Percentiles rank a stretch among this genome's conserved stretches.
Evolutionary conservation across 2,797 vertebrate genomes (phyloP).

Genomic region (Chelon labrosus): DNA sequence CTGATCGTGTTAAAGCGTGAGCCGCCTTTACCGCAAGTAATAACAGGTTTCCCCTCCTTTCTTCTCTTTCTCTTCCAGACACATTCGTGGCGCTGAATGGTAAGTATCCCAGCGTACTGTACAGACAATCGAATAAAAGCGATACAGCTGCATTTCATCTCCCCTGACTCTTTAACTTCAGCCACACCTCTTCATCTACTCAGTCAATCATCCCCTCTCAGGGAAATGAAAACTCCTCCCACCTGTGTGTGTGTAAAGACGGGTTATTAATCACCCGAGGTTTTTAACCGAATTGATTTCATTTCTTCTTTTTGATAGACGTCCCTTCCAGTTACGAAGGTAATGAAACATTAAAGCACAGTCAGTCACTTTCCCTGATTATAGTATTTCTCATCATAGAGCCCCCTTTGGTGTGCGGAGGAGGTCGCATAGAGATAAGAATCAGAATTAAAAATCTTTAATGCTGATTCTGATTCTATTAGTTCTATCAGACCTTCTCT

Average conservation of each 20-base stretch:
- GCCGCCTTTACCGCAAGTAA: constrained; percentile 51
- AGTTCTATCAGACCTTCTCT: constrained; percentile 36
- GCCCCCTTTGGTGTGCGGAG: constrained; percentile 43
- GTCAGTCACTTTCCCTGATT: constrained; percentile 80
- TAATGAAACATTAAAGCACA: constrained; percentile 90
- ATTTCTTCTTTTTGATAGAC: constrained; percentile 89
- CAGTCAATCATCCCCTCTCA: constrained; percentile 81
- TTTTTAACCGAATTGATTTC: constrained; percentile 80
- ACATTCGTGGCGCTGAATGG: constrained; percentile 99
- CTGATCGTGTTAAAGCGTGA: constrained; percentile 61
- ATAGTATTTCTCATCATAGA: constrained; percentile 18
- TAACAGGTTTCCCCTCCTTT: constrained; percentile 65
- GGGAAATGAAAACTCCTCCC: constrained; percentile 82
- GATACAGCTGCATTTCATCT: constrained; percentile 65
- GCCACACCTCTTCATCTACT: constrained; percentile 73
- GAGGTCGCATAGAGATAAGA: constrained; percentile 38
- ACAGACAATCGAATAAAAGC: constrained; percentile 65
- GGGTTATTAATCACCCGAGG: constrained; percentile 72
- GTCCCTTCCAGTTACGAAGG: constrained; percentile 90
- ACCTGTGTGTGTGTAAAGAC: constrained; percentile 66
- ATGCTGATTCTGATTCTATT: constrained; percentile 37
- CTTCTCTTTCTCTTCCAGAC: constrained; percentile 88
- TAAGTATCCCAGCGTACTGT: constrained; percentile 84
- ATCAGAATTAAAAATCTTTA: constrained; percentile 31
- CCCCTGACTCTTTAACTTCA: constrained; percentile 77